phyloP scores from a whole-genome alignment of 2,888 invertebrate genomes.

The Caenorhabditis sp. region DNA sequence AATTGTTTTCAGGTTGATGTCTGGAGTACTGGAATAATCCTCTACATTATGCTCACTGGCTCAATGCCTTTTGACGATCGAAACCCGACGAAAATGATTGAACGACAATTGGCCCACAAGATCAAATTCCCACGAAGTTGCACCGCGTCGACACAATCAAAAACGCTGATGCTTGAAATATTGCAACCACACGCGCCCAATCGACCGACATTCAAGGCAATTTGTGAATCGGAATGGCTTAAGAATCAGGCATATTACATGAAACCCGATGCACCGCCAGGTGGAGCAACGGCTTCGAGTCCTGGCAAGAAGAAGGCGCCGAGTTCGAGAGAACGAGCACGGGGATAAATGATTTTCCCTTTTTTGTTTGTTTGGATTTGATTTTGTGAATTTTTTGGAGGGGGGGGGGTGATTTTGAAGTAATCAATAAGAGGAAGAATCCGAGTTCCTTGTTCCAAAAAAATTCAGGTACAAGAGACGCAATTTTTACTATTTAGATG shows the following conservation, averaged over 20 bases:
- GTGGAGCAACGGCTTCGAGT: too few relatives aligned
- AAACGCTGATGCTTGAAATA: constrained; percentile 56
- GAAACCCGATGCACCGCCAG: constrained; percentile 24
- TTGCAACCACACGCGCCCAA: constrained; percentile 58
- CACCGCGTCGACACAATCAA: constrained; percentile 37
- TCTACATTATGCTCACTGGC: constrained; percentile 79
- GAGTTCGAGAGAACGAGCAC: too few relatives aligned
- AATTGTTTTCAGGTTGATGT: constrained; percentile 77
- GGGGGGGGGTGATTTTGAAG: too few relatives aligned
- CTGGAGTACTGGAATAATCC: constrained; percentile 82
- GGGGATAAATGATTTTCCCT: too few relatives aligned
- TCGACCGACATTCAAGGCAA: constrained; percentile 46
- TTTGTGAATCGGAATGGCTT: constrained; percentile 56
- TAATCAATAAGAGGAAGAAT: too few relatives aligned
- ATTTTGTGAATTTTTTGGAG: too few relatives aligned
- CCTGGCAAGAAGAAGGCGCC: too few relatives aligned
- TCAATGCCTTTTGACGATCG: constrained; percentile 66
- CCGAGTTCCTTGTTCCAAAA: too few relatives aligned
- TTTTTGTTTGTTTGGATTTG: too few relatives aligned
- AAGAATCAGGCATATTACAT: constrained; percentile 39
- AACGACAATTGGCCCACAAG: constrained; percentile 40
- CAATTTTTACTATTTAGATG: too few relatives aligned
- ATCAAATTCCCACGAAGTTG: constrained; percentile 45
- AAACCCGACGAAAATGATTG: constrained; percentile 50
- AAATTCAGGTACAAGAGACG: too few relatives aligned